These are phyloP conservation scores for Pica pica DNA, from an alignment of 2,113 vertebrate genomes.

Conservation along the genomic window DNA sequence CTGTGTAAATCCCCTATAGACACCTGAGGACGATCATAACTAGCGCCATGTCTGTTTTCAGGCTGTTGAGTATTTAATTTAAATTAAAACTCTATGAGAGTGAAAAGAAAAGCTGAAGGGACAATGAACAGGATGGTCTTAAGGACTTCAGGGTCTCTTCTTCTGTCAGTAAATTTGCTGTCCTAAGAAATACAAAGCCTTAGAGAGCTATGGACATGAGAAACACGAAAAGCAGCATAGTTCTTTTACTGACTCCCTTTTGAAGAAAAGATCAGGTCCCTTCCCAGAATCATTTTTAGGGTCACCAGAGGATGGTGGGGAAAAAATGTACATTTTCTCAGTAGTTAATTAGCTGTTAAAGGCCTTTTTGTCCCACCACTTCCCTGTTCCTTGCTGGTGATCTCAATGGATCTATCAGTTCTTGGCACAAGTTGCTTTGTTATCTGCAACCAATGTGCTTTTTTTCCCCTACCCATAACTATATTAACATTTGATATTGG, in stretches of 20 bases:
- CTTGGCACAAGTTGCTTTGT: not conserved
- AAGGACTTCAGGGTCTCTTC: not conserved
- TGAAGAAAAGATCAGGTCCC: not conserved
- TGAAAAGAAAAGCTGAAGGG: not conserved
- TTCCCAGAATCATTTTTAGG: not conserved
- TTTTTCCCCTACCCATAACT: not conserved
- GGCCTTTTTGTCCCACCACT: not conserved
- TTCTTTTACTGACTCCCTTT: not conserved
- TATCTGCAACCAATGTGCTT: not conserved
- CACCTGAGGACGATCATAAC: not conserved
- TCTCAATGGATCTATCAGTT: not conserved
- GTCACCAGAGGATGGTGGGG: not conserved
- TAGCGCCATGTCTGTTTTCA: not conserved
- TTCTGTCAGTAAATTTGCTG: not conserved
- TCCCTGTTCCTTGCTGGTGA: not conserved
- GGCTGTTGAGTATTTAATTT: not conserved
- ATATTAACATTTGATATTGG: not conserved
- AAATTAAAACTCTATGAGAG: not conserved
- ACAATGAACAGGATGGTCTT: not conserved
- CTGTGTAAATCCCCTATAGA: not conserved
- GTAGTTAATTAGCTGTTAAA: not conserved
- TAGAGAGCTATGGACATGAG: not conserved
- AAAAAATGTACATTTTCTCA: fast-evolving
- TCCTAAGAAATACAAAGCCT: not conserved
- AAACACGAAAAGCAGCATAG: not conserved